A percentile compares a stretch with the other conserved stretches of the same genome.
phyloP scores from a whole-genome alignment of 2,797 vertebrate species.

The Molossus alvarezi region DNA sequence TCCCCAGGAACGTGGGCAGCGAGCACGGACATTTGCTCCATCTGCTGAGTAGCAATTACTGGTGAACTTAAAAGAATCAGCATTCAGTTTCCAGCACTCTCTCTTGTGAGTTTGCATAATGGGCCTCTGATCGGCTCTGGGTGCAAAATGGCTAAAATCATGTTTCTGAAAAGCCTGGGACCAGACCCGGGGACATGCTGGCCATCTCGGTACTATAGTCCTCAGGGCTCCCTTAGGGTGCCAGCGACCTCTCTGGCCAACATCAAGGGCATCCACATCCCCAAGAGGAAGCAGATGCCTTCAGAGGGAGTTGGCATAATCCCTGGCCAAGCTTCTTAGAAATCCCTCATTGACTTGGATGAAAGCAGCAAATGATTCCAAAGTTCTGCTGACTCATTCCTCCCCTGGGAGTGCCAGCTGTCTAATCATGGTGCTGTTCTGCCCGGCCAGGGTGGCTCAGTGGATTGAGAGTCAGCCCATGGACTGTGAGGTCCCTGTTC shows the following conservation, averaged over 20 bases:
- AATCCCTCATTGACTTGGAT: not conserved
- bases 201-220: not conserved
- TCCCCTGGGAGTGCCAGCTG: not conserved
- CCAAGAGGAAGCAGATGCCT: not conserved
- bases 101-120: not conserved
- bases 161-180: not conserved
- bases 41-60: not conserved
- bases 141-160: not conserved
- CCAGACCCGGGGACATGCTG: not conserved
- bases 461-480: too few species aligned
- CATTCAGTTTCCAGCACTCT: not conserved
- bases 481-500: too few species aligned
- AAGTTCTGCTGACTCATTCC: not conserved
- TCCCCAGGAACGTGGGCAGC: not conserved
- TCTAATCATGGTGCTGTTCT: not conserved
- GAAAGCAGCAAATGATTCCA: not conserved
- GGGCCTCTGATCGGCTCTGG: not conserved
- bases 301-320: not conserved
- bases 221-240: accelerated
- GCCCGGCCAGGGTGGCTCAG: too few species aligned
- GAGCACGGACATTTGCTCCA: not conserved
- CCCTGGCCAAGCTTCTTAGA: not conserved
- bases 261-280: not conserved
- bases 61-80: not conserved
- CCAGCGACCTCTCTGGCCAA: not conserved